These are phyloP conservation scores for Macrophya annulata DNA, from an alignment of 2,888 invertebrate species.

Conservation along the genomic window DNA sequence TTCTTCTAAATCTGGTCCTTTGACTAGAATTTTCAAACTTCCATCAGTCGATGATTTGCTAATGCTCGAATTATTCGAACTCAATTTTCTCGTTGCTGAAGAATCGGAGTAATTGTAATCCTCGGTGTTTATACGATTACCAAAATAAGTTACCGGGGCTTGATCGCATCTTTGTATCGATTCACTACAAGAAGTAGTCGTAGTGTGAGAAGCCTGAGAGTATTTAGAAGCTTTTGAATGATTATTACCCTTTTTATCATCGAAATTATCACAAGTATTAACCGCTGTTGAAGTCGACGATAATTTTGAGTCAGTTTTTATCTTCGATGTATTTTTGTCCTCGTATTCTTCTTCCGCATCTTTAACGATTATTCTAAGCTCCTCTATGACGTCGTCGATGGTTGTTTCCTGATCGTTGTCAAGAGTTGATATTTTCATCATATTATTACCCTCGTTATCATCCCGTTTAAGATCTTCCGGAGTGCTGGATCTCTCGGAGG, in stretches of 20 bases:
- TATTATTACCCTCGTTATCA: constrained; percentile 67
- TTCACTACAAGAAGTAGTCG: constrained; percentile 26
- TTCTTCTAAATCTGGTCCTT: constrained; percentile 82
- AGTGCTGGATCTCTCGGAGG: constrained; percentile 89
- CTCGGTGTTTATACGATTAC: constrained; percentile 59
- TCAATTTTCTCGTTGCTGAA: constrained; percentile 76
- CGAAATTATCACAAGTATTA: constrained; percentile 24
- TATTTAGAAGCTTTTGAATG: constrained; percentile 49
- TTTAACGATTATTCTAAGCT: constrained; percentile 91
- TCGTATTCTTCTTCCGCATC: constrained; percentile 86
- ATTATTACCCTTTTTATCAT: constrained; percentile 20
- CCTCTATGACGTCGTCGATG: constrained; percentile 93
- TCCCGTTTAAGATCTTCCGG: constrained; percentile 83
- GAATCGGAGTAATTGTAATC: constrained; percentile 62
- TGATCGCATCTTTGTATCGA: constrained; percentile 59
- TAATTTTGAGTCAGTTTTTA: not conserved
- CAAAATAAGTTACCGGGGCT: constrained; percentile 70
- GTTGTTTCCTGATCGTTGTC: constrained; percentile 90
- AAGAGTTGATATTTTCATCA: constrained; percentile 56
- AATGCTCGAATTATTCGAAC: constrained; percentile 78
- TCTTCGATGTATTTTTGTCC: constrained; percentile 73
- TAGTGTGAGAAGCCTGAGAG: constrained; percentile 25
- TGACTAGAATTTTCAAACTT: constrained; percentile 81
- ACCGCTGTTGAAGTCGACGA: constrained; percentile 31
- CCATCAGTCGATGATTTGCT: constrained; percentile 81